A percentile compares a stretch with the other conserved stretches of the same genome.
Conservation (phyloP, 1,140 invertebrate genomes). For the Eupristina koningsbergeri region DNA sequence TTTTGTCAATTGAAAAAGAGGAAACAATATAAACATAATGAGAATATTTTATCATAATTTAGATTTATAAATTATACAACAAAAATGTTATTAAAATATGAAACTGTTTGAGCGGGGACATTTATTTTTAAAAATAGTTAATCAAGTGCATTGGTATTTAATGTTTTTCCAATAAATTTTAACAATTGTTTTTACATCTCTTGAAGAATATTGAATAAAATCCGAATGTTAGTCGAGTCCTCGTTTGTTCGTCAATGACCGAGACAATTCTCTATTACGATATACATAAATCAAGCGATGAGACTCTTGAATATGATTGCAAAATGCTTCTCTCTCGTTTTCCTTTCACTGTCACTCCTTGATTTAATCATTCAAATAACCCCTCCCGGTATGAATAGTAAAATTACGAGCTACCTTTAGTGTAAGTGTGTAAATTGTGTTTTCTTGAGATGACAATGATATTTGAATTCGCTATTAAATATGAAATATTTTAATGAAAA, state of each 20-base stretch:
- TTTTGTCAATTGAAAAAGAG: too few relatives aligned
- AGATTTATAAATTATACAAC: not conserved
- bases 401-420: not conserved
- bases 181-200: constrained; percentile 11
- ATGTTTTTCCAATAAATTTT: constrained; percentile 19
- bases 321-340: not conserved
- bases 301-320: constrained; percentile 16
- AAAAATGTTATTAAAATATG: constrained; percentile 4
- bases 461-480: not conserved
- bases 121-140: constrained; percentile 15
- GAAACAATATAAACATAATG: too few relatives aligned
- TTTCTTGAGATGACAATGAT: not conserved
- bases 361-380: not conserved
- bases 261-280: not conserved
- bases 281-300: not conserved
- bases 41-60: not conserved
- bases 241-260: not conserved
- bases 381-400: not conserved
- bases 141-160: constrained; percentile 24
- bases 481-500: not conserved
- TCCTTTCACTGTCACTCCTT: not conserved
- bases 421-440: not conserved
- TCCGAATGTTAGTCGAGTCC: not conserved
- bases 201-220: not conserved
- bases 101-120: not conserved